phyloP scores from a whole-genome alignment of 2,888 invertebrate genomes.

The Melangyna quadrimaculata region DNA sequence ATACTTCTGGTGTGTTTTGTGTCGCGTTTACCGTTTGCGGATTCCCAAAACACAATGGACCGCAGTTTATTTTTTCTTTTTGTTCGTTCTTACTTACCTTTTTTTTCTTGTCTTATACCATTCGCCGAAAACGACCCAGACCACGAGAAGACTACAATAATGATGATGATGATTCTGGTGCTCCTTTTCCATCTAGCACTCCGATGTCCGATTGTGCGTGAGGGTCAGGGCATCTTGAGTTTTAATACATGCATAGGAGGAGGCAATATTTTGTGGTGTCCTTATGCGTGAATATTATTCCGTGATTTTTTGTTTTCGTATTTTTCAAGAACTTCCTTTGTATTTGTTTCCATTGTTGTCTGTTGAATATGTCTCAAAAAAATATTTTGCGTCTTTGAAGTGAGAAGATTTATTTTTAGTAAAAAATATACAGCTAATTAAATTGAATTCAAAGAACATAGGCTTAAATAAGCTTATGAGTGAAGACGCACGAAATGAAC shows the following conservation, averaged over 20 bases:
- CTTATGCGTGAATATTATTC: constrained; percentile 32
- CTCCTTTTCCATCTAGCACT: constrained; percentile 13
- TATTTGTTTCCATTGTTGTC: background rate
- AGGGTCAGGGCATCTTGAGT: background rate
- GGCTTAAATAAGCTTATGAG: background rate
- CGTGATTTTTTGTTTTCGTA: background rate
- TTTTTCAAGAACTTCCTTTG: background rate
- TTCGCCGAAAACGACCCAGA: background rate
- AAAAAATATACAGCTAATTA: constrained; percentile 12
- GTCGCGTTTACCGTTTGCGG: constrained; percentile 62
- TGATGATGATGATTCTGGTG: background rate
- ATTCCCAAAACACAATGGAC: constrained; percentile 45
- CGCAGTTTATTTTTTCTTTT: background rate
- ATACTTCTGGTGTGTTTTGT: constrained; percentile 58
- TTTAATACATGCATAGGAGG: constrained; percentile 8
- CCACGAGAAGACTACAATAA: background rate
- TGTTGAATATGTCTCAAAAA: background rate
- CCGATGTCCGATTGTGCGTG: constrained; percentile 38
- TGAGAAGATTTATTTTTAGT: background rate
- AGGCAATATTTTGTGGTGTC: constrained; percentile 15
- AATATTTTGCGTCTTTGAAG: background rate
- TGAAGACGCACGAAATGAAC: no score
- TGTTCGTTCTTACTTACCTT: no score
- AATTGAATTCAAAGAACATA: background rate
- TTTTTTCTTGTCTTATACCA: background rate